These are phyloP conservation scores for Caenorhabditis macrosperma DNA, from an alignment of 2,888 invertebrate species.

Conservation along the genomic window DNA sequence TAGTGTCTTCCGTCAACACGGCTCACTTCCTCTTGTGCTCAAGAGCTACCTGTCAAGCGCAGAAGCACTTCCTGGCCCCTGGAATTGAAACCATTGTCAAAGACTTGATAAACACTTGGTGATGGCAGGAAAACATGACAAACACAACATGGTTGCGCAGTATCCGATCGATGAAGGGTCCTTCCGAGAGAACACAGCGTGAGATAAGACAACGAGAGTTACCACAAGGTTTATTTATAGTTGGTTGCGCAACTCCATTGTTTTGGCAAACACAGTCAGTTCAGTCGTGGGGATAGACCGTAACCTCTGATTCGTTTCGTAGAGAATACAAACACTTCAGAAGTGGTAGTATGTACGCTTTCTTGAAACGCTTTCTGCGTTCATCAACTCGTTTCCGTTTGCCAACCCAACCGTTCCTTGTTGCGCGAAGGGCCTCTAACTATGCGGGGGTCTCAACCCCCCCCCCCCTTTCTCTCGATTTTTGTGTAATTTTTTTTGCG, in stretches of 20 bases:
- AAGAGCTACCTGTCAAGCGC: background rate
- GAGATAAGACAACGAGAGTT: too few species aligned
- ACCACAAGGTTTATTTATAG: slow-evolving; percentile 48
- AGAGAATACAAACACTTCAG: slow-evolving; percentile 51
- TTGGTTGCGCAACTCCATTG: slow-evolving; percentile 53
- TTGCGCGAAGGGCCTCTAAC: slow-evolving; percentile 25
- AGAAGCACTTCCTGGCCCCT: background rate
- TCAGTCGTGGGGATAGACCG: slow-evolving; percentile 22
- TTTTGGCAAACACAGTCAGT: slow-evolving; percentile 50
- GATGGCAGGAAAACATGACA: slow-evolving; percentile 32
- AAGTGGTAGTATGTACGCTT: slow-evolving; percentile 40
- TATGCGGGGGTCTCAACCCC: slow-evolving; percentile 28
- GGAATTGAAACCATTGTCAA: slow-evolving; percentile 23
- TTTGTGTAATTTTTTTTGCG: slow-evolving; percentile 47
- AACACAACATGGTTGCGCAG: slow-evolving; percentile 34
- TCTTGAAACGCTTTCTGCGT: slow-evolving; percentile 33
- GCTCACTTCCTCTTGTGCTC: background rate
- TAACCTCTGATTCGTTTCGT: slow-evolving; percentile 30
- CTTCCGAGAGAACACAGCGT: background rate
- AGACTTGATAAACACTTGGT: slow-evolving; percentile 29
- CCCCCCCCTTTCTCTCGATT: slow-evolving; percentile 6
- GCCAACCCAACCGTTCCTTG: slow-evolving; percentile 37
- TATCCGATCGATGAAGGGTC: slow-evolving; percentile 16
- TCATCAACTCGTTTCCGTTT: slow-evolving; percentile 32
- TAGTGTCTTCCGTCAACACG: background rate